Percentiles rank a stretch among this genome's conserved stretches.
phyloP scores from a whole-genome alignment of 2,888 invertebrate species.

The Crepidodera aurea region DNA sequence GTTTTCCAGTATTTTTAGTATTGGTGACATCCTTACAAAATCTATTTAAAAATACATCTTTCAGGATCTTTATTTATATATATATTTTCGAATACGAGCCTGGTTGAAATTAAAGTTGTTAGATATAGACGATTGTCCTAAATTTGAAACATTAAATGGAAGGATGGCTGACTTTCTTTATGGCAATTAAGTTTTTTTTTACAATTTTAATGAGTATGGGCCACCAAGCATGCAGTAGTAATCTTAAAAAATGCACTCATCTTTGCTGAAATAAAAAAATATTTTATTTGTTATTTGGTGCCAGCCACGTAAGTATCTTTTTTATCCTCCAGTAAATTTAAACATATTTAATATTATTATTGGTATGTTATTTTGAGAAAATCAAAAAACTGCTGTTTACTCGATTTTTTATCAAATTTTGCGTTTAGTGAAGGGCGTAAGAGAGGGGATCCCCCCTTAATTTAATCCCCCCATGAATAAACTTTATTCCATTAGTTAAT shows the following conservation, averaged over 20 bases:
- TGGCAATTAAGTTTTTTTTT: slow-evolving; percentile 30
- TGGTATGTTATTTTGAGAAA: not conserved
- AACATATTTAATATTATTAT: not conserved
- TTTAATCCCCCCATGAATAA: no score
- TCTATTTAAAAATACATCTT: no score
- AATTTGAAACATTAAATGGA: slow-evolving; percentile 6
- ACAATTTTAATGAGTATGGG: slow-evolving; percentile 23
- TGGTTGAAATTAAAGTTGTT: no score
- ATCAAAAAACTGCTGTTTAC: no score
- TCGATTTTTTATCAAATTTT: no score
- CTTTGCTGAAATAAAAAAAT: slow-evolving; percentile 5
- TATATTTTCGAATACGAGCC: no score
- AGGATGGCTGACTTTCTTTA: slow-evolving; percentile 23
- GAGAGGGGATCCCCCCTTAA: no score
- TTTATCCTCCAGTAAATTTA: not conserved
- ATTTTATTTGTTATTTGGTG: slow-evolving; percentile 24
- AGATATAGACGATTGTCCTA: not conserved
- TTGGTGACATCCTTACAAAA: no score
- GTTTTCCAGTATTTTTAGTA: no score
- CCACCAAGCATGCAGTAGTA: slow-evolving; percentile 27
- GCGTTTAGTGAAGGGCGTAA: no score
- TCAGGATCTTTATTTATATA: no score
- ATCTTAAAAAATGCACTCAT: slow-evolving; percentile 14
- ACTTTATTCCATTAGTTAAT: no score
- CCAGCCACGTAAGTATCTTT: slow-evolving; percentile 29